Evolutionary conservation across 2,113 vertebrate species (phyloP), one percentile per base, ranked within the genome.

Genomic region (Anarrhichthys ocellatus): DNA sequence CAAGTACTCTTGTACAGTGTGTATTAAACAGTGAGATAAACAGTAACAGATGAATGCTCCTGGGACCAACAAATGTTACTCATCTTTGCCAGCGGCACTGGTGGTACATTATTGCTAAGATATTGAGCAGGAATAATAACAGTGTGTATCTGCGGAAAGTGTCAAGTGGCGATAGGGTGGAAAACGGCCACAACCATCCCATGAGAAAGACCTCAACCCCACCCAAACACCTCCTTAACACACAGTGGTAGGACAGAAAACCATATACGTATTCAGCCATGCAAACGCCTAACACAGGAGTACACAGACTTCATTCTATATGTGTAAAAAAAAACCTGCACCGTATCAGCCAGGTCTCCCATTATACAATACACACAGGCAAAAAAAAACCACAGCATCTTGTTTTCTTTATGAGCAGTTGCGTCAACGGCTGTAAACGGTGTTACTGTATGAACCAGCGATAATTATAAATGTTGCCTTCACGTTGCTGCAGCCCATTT

Each of bases 391-490:
- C 1, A 17, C 40, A 59, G 80, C 73, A 84, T 84, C 81, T 84
- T 92, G 70, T 93, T 93, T 91, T 87, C 81, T 90, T 88, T 74
- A 86, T 71, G 88, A 86, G 83, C 63, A 56, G 67, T 92, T 92
- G 89, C 88, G 73, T 92, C 93, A 94, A 62, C 65, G 73, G 70
- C 89, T 79, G 82, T 84, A 92, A 89, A 87, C 54, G 32, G 44
- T 56, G 86, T 88, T 87, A 82, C 73, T 83, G 86, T 85, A 81
- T 36, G 76, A 89, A 83, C 36, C 70, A 27, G 78, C 61, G 81
- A 86, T 93, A 89, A 94, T 94, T 92, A 93, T 89, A 90, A 95
- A 94, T 59, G 80, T 91, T 86, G 86, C 83, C 83, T 92, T 92
- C 84, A 90, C 80, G 69, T 90, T 59, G 61, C 85, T 88, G 87